Conservation (phyloP, 64 coral and sea anemone species). For the Cladopsammia gracilis region DNA sequence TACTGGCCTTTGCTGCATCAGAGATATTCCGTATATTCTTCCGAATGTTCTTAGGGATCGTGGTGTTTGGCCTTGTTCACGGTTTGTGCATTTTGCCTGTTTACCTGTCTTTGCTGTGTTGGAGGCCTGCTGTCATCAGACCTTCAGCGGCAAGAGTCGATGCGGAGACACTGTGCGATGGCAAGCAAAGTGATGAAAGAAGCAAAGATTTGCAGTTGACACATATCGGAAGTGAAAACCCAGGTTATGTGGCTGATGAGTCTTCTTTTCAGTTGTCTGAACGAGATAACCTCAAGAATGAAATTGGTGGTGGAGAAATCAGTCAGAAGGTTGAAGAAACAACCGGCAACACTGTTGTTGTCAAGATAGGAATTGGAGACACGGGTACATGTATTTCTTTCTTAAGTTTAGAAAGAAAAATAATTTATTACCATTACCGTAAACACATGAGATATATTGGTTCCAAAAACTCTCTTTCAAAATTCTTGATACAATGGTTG, state of each 20-base stretch:
- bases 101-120: conserved; percentile 37
- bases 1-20: conserved; percentile 11
- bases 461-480: too few species aligned
- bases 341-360: too few species aligned
- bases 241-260: background rate
- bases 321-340: background rate
- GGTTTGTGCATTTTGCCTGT: conserved; percentile 50
- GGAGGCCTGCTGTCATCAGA: background rate
- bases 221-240: background rate
- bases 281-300: too few species aligned
- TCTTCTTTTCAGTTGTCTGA: background rate
- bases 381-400: too few species aligned
- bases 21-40: conserved; percentile 57
- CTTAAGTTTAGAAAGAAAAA: too few species aligned
- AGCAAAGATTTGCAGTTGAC: background rate
- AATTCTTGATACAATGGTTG: too few species aligned
- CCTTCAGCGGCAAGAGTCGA: background rate
- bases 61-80: conserved; percentile 31
- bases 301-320: background rate
- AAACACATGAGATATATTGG: too few species aligned
- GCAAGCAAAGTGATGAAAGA: background rate
- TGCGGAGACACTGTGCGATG: background rate
- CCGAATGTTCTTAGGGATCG: conserved; percentile 47
- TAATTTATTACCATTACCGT: too few species aligned
- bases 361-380: too few species aligned